phyloP scores from a whole-genome alignment of 2,797 vertebrate species.

The Microctenopoma steveboyesi region DNA sequence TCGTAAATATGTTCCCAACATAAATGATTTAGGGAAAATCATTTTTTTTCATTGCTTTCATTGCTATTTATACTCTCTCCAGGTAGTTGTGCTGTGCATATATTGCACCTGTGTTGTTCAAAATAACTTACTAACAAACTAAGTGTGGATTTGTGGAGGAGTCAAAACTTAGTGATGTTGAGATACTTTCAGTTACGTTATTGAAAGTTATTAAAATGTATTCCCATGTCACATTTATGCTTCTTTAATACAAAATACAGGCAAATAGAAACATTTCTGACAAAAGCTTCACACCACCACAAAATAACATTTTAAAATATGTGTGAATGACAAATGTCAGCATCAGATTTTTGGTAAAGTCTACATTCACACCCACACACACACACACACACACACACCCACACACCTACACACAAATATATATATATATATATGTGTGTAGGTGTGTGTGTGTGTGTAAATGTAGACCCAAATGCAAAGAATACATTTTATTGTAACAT shows the following conservation, averaged over 20 bases:
- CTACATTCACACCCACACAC: too few species aligned
- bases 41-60: conserved; percentile 56
- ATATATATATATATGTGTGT: too few species aligned
- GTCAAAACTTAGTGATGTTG: conserved; percentile 10
- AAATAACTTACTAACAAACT: conserved; percentile 1
- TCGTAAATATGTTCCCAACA: conserved; percentile 46
- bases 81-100: conserved; percentile 35
- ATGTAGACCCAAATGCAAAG: too few species aligned
- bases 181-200: background rate
- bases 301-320: background rate
- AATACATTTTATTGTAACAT: too few species aligned
- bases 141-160: background rate
- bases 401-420: too few species aligned
- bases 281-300: background rate
- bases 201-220: background rate
- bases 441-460: too few species aligned
- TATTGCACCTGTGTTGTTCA: conserved; percentile 10
- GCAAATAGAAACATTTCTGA: background rate
- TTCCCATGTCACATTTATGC: background rate
- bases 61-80: conserved; percentile 42
- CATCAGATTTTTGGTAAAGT: background rate
- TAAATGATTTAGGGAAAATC: conserved; percentile 33
- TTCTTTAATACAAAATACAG: conserved; percentile 1
- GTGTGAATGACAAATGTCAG: background rate
- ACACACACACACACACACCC: too few species aligned